Evolutionary conservation across 2,888 invertebrate species (phyloP).

Genomic region (Theristus sp.): DNA sequence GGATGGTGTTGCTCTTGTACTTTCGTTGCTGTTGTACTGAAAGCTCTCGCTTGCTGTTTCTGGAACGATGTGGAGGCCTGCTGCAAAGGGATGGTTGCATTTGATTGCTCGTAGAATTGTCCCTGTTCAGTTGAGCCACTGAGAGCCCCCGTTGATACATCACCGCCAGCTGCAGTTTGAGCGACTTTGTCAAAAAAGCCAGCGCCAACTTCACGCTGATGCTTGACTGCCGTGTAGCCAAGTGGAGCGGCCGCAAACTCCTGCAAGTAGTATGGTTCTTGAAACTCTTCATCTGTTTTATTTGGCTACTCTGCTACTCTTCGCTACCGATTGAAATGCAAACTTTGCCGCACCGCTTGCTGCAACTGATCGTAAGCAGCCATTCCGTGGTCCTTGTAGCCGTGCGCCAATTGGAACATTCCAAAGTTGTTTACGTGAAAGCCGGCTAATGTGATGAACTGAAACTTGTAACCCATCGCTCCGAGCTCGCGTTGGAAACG

Average conservation of each 20-base stretch:
- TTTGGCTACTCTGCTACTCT: too few relatives aligned
- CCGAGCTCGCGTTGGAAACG: slow-evolving; percentile 29
- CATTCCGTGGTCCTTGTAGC: slow-evolving; percentile 26
- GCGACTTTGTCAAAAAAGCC: slow-evolving; percentile 31
- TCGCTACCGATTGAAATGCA: too few relatives aligned
- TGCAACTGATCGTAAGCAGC: slow-evolving; percentile 30
- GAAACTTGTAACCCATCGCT: slow-evolving; percentile 32
- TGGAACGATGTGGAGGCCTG: too few relatives aligned
- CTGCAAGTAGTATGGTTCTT: too few relatives aligned
- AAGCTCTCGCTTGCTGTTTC: not conserved
- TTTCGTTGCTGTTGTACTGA: not conserved
- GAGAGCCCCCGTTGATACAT: slow-evolving; percentile 10
- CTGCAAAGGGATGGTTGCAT: too few relatives aligned
- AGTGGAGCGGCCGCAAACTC: slow-evolving; percentile 5
- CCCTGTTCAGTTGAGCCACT: slow-evolving; percentile 29
- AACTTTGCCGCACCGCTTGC: slow-evolving; percentile 14
- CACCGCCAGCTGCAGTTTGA: slow-evolving; percentile 19
- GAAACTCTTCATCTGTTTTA: too few relatives aligned
- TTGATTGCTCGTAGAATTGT: slow-evolving; percentile 38
- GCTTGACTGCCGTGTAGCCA: slow-evolving; percentile 32
- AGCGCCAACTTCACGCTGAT: slow-evolving; percentile 32
- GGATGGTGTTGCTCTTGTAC: too few relatives aligned
- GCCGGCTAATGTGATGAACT: slow-evolving; percentile 32
- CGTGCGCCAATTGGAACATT: slow-evolving; percentile 29
- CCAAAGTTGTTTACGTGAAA: slow-evolving; percentile 30